A percentile compares a stretch with the other conserved stretches of the same genome.
phyloP scores from a whole-genome alignment of 2,888 invertebrate species.

The Pogonocherus hispidulus region DNA sequence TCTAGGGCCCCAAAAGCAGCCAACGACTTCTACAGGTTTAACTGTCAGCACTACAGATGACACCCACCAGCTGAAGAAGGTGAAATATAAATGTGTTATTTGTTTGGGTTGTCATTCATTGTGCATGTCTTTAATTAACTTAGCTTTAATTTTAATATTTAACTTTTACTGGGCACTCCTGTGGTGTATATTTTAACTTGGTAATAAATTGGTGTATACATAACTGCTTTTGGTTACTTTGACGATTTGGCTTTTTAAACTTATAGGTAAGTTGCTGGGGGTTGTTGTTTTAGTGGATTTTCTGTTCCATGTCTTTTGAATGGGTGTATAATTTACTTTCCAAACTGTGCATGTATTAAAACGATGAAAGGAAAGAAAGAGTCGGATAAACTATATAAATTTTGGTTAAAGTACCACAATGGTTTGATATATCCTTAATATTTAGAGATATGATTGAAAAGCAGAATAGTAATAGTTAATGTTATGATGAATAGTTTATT shows the following conservation, averaged over 20 bases:
- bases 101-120: slow-evolving; percentile 60
- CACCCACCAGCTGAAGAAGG: slow-evolving; percentile 63
- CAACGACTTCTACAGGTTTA: slow-evolving; percentile 45
- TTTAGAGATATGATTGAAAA: too few relatives aligned
- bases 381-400: too few relatives aligned
- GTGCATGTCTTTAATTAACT: slow-evolving; percentile 59
- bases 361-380: too few relatives aligned
- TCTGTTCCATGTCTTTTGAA: background rate
- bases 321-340: background rate
- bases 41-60: slow-evolving; percentile 70
- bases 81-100: slow-evolving; percentile 66
- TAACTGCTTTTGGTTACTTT: slow-evolving; percentile 38
- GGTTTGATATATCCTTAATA: too few relatives aligned
- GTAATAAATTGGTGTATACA: slow-evolving; percentile 38
- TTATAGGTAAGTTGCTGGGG: slow-evolving; percentile 29
- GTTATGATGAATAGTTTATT: too few relatives aligned
- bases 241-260: slow-evolving; percentile 32
- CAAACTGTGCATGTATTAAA: background rate
- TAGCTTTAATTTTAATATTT: slow-evolving; percentile 49
- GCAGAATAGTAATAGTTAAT: too few relatives aligned
- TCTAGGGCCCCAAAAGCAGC: slow-evolving; percentile 62
- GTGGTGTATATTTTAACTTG: slow-evolving; percentile 35
- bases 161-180: slow-evolving; percentile 44
- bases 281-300: background rate
- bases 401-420: too few relatives aligned